Evolutionary conservation across 2,888 invertebrate genomes (phyloP).

Genomic region (Lomographa bimaculata): DNA sequence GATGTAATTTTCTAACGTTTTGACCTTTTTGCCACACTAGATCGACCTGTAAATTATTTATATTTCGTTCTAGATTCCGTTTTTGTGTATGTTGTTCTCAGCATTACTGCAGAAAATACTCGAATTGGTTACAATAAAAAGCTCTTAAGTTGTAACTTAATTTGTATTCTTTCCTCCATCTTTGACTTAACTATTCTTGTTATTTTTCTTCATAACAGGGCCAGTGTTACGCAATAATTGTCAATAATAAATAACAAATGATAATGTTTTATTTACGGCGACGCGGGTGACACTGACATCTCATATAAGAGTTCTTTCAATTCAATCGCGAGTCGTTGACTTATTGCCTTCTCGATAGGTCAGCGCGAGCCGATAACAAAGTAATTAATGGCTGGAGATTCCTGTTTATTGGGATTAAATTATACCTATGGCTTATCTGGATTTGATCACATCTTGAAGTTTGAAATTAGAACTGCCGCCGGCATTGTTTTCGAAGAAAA

Average conservation of each 20-base stretch:
- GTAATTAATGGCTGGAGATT: constrained; percentile 49
- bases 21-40: no score
- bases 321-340: constrained; percentile 61
- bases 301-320: constrained; percentile 59
- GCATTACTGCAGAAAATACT: no score
- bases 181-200: no score
- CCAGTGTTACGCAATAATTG: constrained; percentile 40
- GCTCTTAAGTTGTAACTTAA: no score
- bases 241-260: constrained; percentile 42
- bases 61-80: no score
- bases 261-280: constrained; percentile 38
- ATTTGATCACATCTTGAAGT: constrained; percentile 21
- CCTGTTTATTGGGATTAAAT: constrained; percentile 44
- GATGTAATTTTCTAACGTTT: no score
- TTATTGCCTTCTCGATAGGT: constrained; percentile 64
- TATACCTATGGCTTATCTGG: constrained; percentile 32
- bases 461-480: constrained; percentile 50
- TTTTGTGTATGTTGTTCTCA: no score
- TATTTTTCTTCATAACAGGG: constrained; percentile 8
- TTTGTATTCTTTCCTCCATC: no score
- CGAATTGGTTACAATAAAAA: no score
- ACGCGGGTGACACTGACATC: constrained; percentile 45
- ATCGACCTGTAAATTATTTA: no score
- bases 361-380: constrained; percentile 66
- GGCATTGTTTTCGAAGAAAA: constrained; percentile 58